Base-by-base conservation (phyloP, 1,140 invertebrate species). In the Heliothis subflexa region DNA sequence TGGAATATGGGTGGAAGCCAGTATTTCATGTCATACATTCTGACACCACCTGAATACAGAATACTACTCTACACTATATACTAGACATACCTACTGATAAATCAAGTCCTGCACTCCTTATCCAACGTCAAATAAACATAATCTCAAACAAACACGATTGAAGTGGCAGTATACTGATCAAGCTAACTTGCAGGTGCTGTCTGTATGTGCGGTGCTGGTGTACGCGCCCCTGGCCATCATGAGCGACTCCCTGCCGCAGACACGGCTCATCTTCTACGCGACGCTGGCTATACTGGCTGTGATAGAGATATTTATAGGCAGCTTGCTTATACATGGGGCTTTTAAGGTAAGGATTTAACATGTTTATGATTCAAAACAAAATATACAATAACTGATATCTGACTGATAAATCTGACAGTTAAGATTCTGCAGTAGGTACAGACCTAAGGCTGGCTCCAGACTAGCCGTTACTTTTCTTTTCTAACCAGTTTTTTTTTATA, bases 201-300 rank as follows among this genome's bases (percentile, higher is more conserved):
- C 85, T 21, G 59, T 81, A n/a, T 55, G 78, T 14, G 81, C 81
- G n/a, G 47, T 64, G 9, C 49, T 88, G 54, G 49, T 89, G 28
- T 91, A 89, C 64, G 83, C 85, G 0, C 79, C 81, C 0, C 85
- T 87, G 0, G 85, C 86, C 10, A 52, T 78, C 28, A 70, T 88
- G 66, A 80, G 84, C 2, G 18, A 52, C 25, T 62, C 70, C 10
- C 68, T 82, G n/a, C 74, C 80, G 3, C 75, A 80, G 16, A 78
- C 82, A 14, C 59, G 88, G 10, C 84, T 82, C 10, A 80, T 83
- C n/a, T 85, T 89, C 66, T 91, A 90, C 80, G 78, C 76, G 7
- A 57, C 79, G 0, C 71, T 86, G 16, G 82, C 85, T 1, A 72
- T 72, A 0, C 70, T 81, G 1, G 81, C 86, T 3, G 72, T 85